phyloP scores from a whole-genome alignment of 2,888 invertebrate species.

The Epinotia demarniana region DNA sequence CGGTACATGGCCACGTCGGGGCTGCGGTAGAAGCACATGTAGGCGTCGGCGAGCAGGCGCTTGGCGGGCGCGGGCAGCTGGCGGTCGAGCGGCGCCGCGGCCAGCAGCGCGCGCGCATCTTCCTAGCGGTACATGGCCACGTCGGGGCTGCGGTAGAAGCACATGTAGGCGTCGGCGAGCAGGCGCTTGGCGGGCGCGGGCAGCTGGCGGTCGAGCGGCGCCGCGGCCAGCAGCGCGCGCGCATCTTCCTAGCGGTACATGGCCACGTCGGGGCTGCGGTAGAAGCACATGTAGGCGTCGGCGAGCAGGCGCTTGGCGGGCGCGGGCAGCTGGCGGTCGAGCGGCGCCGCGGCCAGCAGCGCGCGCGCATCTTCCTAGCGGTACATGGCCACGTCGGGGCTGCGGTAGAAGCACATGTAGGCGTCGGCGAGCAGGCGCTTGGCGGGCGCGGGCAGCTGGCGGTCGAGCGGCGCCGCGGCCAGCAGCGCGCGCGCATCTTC shows the following conservation, averaged over 20 bases:
- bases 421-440: conserved; percentile 96
- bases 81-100: conserved; percentile 88
- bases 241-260: conserved; percentile 93
- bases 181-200: conserved; percentile 94
- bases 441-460: conserved; percentile 93
- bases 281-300: conserved; percentile 99
- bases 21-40: conserved; percentile 99
- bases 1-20: conserved; percentile 97
- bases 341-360: conserved; percentile 87
- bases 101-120: conserved; percentile 87
- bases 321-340: conserved; percentile 92
- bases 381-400: conserved; percentile 97
- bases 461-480: conserved; percentile 88
- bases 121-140: conserved; percentile 96
- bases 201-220: conserved; percentile 89
- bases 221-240: conserved; percentile 87
- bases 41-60: conserved; percentile 96
- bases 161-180: conserved; percentile 98
- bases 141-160: conserved; percentile 98
- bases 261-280: conserved; percentile 96
- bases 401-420: conserved; percentile 99
- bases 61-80: conserved; percentile 93
- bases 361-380: conserved; percentile 88
- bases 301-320: conserved; percentile 95
- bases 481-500: conserved; percentile 86